These are phyloP conservation scores for Miichthys miiuy DNA, from an alignment of 2,797 vertebrate species.

Conservation along the genomic window DNA sequence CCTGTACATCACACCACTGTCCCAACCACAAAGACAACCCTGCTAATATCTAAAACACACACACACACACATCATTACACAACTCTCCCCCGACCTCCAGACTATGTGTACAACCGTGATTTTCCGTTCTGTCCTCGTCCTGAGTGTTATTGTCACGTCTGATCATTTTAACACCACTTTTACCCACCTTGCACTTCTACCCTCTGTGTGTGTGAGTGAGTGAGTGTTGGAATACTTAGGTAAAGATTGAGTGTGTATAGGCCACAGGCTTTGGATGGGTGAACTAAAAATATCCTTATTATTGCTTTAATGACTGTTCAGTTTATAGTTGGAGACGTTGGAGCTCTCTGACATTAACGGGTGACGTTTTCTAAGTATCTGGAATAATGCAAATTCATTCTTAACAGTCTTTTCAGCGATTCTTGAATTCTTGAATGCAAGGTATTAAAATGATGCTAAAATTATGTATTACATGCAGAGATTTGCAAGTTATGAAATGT, in stretches of 20 bases:
- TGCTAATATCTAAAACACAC: slow-evolving; percentile 10
- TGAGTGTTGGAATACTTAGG: not conserved
- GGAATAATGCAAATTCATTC: not conserved
- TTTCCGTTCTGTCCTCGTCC: slow-evolving; percentile 57
- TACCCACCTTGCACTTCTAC: slow-evolving; percentile 48
- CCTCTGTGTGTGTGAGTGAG: not conserved
- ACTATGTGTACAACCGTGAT: slow-evolving; percentile 27
- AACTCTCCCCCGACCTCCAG: slow-evolving; percentile 39
- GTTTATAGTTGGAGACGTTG: slow-evolving; percentile 10
- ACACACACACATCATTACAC: slow-evolving; percentile 20
- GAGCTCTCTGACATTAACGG: slow-evolving; percentile 9
- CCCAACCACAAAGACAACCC: slow-evolving; percentile 33
- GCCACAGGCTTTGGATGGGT: not conserved
- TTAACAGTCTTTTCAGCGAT: not conserved
- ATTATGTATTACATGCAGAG: slow-evolving; percentile 11
- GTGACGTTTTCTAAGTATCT: slow-evolving; percentile 45
- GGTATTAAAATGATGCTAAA: not conserved
- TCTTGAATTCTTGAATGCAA: not conserved
- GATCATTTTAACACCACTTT: slow-evolving; percentile 54
- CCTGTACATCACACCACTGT: slow-evolving; percentile 27
- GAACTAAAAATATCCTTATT: not conserved
- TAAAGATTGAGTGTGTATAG: not conserved
- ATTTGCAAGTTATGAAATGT: slow-evolving; percentile 26
- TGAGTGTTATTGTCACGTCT: slow-evolving; percentile 31
- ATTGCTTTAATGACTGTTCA: not conserved